Evolutionary conservation across 2,113 vertebrate species (phyloP), one percentile per base, ranked within the genome.

Genomic region (Anhinga rufa): DNA sequence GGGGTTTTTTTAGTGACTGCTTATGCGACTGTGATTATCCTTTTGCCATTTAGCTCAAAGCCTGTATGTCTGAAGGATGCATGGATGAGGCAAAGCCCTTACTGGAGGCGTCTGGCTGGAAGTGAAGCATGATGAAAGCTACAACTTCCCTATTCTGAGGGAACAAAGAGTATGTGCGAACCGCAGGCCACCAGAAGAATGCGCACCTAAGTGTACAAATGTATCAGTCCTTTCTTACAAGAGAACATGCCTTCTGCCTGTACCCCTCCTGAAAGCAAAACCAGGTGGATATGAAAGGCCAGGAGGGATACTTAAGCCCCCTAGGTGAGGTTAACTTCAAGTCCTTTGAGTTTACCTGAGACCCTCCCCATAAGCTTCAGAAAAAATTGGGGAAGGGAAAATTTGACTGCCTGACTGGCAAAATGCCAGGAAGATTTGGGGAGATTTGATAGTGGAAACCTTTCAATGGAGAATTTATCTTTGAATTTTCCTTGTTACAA

Each of bases 1-100:
- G 28, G 9, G 7, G 3, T 0, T 16, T 71, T 81, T 78, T 84
- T 38, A 69, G 15, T 62, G 28, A 54, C 48, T 62, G 34, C 12
- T 42, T n/a, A n/a, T 5, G 3, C 0, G 0, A 29, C 13, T 54
- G 44, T 20, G 51, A 66, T 55, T 66, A 77, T 44, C 31, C 28
- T 90, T 62, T 32, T 70, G 15, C 16, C 28, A 28, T 70, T 90
- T 88, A 77, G 10, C 15, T 48, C 36, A 83, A 74, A 88, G 16
- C 20, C 40, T 58, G 0, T 40, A 36, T 58, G 80, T 95, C 48
- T 49, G 25, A 77, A 91, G 32, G n/a, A 21, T 19, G 17, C 12
- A 46, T 60, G 9, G 22, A 55, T 31, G 92, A 81, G 55, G 7
- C 19, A 62, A 74, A 74, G 19, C 22, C 15, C n/a, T 70, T 54